Percentiles rank a stretch among this genome's conserved stretches.
Conservation (phyloP, 2,797 vertebrate species). For the Cyclopterus lumpus region DNA sequence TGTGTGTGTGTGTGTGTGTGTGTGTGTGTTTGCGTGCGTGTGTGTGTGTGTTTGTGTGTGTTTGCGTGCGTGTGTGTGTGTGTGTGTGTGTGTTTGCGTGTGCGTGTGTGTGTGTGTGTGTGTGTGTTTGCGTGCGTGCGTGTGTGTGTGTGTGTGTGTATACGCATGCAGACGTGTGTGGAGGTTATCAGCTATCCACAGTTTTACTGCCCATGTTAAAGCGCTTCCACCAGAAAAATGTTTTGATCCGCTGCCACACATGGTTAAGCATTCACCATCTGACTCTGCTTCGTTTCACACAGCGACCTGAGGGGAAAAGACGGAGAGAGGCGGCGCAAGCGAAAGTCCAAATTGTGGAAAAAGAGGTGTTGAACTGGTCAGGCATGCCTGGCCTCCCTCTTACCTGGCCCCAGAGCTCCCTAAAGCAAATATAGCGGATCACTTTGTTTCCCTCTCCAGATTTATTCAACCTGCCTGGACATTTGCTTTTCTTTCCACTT, state of each 20-base stretch:
- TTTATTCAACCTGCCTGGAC: slow-evolving; percentile 26
- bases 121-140: neutral
- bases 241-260: slow-evolving; percentile 72
- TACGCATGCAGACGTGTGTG: neutral
- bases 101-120: slow-evolving; percentile 18
- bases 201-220: slow-evolving; percentile 66
- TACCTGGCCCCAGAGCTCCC: slow-evolving; percentile 43
- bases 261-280: slow-evolving; percentile 78
- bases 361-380: slow-evolving; percentile 59
- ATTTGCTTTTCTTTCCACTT: slow-evolving; percentile 39
- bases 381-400: slow-evolving; percentile 32
- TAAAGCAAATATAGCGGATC: slow-evolving; percentile 37
- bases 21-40: neutral
- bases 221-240: slow-evolving; percentile 61
- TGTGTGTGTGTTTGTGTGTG: slow-evolving; percentile 9
- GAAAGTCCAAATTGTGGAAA: slow-evolving; percentile 53
- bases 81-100: slow-evolving; percentile 17
- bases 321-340: slow-evolving; percentile 5
- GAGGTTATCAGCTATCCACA: slow-evolving; percentile 58
- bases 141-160: slow-evolving; percentile 26
- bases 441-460: slow-evolving; percentile 1
- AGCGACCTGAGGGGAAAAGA: slow-evolving; percentile 37
- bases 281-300: slow-evolving; percentile 63
- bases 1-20: slow-evolving; percentile 17
- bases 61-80: slow-evolving; percentile 7